phyloP scores from a whole-genome alignment of 2,113 vertebrate species.

The Furnarius figulus region DNA sequence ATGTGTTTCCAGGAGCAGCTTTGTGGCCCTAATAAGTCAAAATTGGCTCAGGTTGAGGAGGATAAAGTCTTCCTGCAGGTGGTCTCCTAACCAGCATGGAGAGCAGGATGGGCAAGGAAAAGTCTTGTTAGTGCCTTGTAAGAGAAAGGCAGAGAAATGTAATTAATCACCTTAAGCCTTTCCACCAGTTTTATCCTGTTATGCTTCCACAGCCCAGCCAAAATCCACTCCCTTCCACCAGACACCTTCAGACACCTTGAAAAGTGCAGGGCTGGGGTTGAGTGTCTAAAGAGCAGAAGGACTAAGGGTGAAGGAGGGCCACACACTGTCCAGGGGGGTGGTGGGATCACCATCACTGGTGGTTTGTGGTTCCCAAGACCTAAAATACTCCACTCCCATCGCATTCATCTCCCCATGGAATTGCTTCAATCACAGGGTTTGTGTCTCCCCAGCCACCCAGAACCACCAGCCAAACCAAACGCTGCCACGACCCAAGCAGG shows the following conservation, averaged over 20 bases:
- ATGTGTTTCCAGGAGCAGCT: background rate
- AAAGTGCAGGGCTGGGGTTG: background rate
- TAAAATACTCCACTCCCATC: background rate
- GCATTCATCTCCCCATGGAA: background rate
- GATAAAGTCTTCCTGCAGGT: background rate
- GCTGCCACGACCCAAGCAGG: background rate
- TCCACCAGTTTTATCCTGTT: background rate
- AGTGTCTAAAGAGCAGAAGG: background rate
- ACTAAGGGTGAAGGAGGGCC: background rate
- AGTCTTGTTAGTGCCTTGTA: background rate
- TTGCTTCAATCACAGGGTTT: background rate
- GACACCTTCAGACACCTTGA: background rate
- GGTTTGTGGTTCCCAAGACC: background rate
- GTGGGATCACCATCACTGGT: background rate
- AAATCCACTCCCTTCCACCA: background rate
- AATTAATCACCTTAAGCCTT: background rate
- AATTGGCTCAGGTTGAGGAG: background rate
- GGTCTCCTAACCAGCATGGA: background rate
- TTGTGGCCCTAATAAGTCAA: background rate
- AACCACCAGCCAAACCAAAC: background rate
- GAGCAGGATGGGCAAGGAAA: background rate
- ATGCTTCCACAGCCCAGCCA: background rate
- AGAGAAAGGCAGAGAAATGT: background rate
- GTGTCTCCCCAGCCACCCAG: background rate
- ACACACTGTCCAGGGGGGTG: background rate